Evolutionary conservation across 1,140 invertebrate genomes (phyloP), one percentile per base, ranked within the genome.

Genomic region (Bombus consobrinus): DNA sequence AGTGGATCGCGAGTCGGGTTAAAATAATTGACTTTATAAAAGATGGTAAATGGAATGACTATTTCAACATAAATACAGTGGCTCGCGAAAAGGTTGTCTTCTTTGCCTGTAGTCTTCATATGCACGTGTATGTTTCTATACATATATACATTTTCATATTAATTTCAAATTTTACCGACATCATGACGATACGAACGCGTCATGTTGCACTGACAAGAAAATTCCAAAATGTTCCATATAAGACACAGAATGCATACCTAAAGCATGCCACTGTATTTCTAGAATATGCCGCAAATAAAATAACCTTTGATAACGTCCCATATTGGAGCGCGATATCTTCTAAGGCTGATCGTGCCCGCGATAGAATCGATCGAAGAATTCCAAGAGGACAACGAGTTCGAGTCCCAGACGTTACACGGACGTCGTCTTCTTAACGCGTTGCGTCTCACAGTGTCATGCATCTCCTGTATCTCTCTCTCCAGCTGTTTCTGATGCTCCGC

Each of bases 231-330:
- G 6, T 22, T 22, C 18, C 18, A 22, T 18, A 53, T 6, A 53
- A 53, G 18, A 53, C 47, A 18, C 47, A 53, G 47, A 53, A 53
- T 22, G 47, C 47, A 53, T 53, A 22, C 47, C 47, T 53, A 22
- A 22, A 53, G 22, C 47, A 2, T 22, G 18, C 18, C 47, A 53
- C 18, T 53, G 18, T 53, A 53, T 53, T 22, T 53, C 18, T 53
- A 53, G 5, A 22, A 53, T 8, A 53, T 53, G 8, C 0, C 5
- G 22, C 0, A 9, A 43, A 34, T 66, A 43, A 43, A 43, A 78
- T 28, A 43, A 94, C 93, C 92, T 92, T 90, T 86, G n/a, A 92
- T 79, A 0, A 75, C 86, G 28, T 93, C 88, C 93, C 93, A 94
- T 72, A 91, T 81, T 4, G 89, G 74, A 1, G 76, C 28, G 0